Evolutionary conservation across 2,113 vertebrate genomes (phyloP).

Genomic region (Dendropsophus ebraccatus): DNA sequence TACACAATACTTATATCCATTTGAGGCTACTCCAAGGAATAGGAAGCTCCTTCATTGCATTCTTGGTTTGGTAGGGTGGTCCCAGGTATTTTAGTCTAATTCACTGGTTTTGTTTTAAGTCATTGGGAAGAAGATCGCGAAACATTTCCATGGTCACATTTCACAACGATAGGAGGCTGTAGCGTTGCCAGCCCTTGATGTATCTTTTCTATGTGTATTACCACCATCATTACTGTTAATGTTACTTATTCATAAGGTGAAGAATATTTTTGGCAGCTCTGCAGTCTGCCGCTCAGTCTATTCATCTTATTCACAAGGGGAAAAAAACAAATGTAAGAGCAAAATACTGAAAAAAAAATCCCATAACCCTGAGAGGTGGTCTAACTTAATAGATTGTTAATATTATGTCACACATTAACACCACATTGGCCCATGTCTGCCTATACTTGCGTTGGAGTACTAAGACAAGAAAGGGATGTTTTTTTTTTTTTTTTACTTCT

Average conservation of each 20-base stretch:
- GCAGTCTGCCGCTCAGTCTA: neutral
- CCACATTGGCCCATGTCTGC: neutral
- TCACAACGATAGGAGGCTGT: neutral
- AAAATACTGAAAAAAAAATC: neutral
- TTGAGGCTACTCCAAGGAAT: no score
- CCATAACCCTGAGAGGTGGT: neutral
- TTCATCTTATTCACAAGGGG: neutral
- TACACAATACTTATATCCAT: no score
- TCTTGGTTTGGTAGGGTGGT: no score
- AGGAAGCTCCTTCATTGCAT: no score
- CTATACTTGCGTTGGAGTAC: no score
- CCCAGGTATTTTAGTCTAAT: no score
- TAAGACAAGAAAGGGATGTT: no score
- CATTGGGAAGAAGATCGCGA: neutral
- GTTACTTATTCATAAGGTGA: constrained; percentile 30
- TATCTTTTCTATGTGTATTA: constrained; percentile 20
- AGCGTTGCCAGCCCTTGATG: neutral
- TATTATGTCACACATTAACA: neutral
- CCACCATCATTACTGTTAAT: constrained; percentile 18
- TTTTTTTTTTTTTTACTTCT: no score
- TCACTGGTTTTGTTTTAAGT: neutral
- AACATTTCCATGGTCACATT: constrained; percentile 7
- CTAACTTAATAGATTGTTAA: neutral
- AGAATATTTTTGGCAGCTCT: constrained; percentile 10
- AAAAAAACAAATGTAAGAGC: neutral